Evolutionary conservation across 1,140 invertebrate genomes (phyloP).

Genomic region (Papilio xuthus): DNA sequence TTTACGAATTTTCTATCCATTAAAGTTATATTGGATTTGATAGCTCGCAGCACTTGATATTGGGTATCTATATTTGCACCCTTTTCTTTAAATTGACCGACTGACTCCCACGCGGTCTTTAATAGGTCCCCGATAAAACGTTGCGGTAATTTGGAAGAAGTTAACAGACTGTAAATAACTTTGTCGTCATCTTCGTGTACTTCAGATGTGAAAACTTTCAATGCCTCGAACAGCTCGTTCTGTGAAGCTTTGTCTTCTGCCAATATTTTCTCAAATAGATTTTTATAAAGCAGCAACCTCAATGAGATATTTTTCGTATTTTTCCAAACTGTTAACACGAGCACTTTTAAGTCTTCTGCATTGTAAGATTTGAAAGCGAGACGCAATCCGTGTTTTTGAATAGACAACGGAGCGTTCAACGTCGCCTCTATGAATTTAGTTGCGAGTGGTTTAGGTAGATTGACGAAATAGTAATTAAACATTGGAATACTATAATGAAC

Average conservation of each 20-base stretch:
- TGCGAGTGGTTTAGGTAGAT: conserved; percentile 50
- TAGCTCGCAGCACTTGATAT: conserved; percentile 42
- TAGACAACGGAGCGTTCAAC: conserved; percentile 57
- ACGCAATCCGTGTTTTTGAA: conserved; percentile 66
- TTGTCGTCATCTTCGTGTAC: conserved; percentile 57
- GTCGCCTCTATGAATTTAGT: conserved; percentile 56
- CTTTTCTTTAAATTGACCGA: conserved; percentile 50
- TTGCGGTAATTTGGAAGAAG: conserved; percentile 41
- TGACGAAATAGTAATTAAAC: conserved; percentile 56
- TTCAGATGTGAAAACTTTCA: conserved; percentile 53
- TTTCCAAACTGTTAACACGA: conserved; percentile 55
- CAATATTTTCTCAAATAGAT: conserved; percentile 51
- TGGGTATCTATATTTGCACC: conserved; percentile 46
- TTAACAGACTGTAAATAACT: conserved; percentile 50
- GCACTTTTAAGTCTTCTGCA: conserved; percentile 50
- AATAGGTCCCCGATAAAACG: conserved; percentile 47
- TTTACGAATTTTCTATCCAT: conserved; percentile 48
- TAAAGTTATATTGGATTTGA: conserved; percentile 41
- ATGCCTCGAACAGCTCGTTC: conserved; percentile 48
- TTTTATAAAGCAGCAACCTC: conserved; percentile 55
- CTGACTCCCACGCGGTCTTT: conserved; percentile 50
- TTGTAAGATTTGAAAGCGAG: conserved; percentile 60
- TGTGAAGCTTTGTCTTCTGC: conserved; percentile 39
- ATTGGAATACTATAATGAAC: conserved; percentile 58
- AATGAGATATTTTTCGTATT: conserved; percentile 64